These are phyloP conservation scores for Acanthococcus lagerstroemiae DNA, from an alignment of 2,888 invertebrate species.

Conservation along the genomic window DNA sequence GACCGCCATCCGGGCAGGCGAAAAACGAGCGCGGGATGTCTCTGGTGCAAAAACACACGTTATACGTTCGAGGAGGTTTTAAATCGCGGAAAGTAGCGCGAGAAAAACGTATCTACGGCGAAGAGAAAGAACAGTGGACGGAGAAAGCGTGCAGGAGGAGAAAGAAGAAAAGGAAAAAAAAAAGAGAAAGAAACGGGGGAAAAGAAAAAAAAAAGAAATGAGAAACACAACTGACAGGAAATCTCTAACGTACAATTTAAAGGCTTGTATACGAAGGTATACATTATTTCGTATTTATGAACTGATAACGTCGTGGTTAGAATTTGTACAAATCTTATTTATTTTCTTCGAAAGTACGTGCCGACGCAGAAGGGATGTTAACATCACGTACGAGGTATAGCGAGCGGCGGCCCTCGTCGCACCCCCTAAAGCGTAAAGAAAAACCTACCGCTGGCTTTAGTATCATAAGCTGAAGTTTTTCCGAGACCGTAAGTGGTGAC, in stretches of 20 bases:
- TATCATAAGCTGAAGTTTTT: not conserved
- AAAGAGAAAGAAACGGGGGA: not conserved
- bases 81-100: too few species aligned
- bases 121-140: not conserved
- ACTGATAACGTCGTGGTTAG: conserved; percentile 30
- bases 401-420: not conserved
- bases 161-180: not conserved
- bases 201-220: conserved; percentile 22
- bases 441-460: not conserved
- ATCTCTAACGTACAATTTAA: conserved; percentile 30
- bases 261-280: conserved; percentile 30
- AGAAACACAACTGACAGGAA: conserved; percentile 27
- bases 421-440: not conserved
- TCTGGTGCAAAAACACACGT: too few species aligned
- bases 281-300: conserved; percentile 30
- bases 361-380: conserved; percentile 28
- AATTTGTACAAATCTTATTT: conserved; percentile 30
- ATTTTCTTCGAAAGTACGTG: conserved; percentile 28
- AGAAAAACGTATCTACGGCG: not conserved
- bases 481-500: too few species aligned
- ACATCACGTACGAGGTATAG: conserved; percentile 22
- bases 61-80: too few species aligned
- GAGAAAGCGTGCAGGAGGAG: not conserved
- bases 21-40: not conserved
- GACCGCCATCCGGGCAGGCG: not conserved